A percentile compares a stretch with the other conserved stretches of the same genome.
These are phyloP conservation scores for Meteorus cinctellus DNA, from an alignment of 2,888 invertebrate species.

Conservation along the genomic window DNA sequence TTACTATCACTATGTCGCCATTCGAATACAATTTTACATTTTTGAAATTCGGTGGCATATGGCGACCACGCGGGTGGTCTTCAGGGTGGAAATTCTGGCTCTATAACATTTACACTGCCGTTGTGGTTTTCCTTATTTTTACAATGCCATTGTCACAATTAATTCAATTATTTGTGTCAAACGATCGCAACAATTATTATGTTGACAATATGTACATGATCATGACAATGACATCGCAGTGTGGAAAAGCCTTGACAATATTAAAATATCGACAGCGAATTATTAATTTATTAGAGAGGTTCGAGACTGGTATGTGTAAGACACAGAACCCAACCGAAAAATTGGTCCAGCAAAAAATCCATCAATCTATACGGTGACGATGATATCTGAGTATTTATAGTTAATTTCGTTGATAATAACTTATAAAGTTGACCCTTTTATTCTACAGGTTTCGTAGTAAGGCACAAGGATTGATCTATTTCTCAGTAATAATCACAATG, in stretches of 20 bases:
- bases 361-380: constrained; percentile 15
- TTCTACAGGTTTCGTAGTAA: constrained; percentile 3
- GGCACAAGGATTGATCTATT: constrained; percentile 22
- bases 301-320: not conserved
- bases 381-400: not conserved
- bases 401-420: not conserved
- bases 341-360: not conserved
- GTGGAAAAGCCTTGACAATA: constrained; percentile 4
- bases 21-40: not conserved
- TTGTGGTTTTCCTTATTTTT: not conserved
- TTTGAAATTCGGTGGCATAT: not conserved
- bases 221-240: constrained; percentile 18
- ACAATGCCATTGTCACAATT: not conserved
- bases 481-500: constrained; percentile 32
- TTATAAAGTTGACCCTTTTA: not conserved
- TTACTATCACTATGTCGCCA: not conserved
- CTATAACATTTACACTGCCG: not conserved
- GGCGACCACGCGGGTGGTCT: not conserved
- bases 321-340: not conserved
- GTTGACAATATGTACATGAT: not conserved
- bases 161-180: not conserved
- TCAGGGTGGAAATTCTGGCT: not conserved
- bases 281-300: not conserved
- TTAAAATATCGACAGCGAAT: not conserved
- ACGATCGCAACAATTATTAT: not conserved